Evolutionary conservation across 2,113 vertebrate genomes (phyloP), one percentile per base, ranked within the genome.

Genomic region (Camelus bactrianus): DNA sequence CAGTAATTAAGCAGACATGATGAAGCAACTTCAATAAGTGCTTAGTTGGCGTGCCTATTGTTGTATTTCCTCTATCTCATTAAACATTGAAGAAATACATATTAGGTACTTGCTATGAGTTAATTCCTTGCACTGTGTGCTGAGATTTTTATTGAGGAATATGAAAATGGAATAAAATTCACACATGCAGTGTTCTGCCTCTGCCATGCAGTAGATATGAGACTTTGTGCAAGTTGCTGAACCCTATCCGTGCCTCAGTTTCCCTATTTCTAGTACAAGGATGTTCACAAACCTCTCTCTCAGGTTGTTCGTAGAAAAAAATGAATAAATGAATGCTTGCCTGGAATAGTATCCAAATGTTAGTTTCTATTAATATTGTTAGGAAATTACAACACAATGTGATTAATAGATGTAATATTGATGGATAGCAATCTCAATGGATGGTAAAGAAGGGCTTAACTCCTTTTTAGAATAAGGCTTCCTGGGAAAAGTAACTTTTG

Each of bases 1-100:
- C 10, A 83, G 22, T 90, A 90, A 82, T 79, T 95, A 96, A 93
- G 38, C 56, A 87, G 52, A 69, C 7, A 83, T 42, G 46, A 76
- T 69, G 22, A 88, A 80, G 5, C 42, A 76, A 60, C 30, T 52
- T 79, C 83, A 81, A 8, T 65, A 92, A 86, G 16, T 86, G 48
- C 6, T 46, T 72, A 84, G 92, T 9, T 85, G 60, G 75, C 13
- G 50, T 67, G 3, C 46, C 38, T 93, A 9, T 77, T 62, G 15
- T 35, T 46, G 2, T 80, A 54, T 65, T 90, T 82, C 42, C 6
- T 84, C 42, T 35, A 42, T 28, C 32, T 69, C 28, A 52, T 58
- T 92, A 16, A 82, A 48, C n/a, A 72, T 81, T 94, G 3, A 94
- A 52, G 17, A 75, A 72, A 65, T 30, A 73, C 6, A 62, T 7